Evolutionary conservation across 2,113 vertebrate genomes (phyloP).

Genomic region (Dromiciops gliroides): DNA sequence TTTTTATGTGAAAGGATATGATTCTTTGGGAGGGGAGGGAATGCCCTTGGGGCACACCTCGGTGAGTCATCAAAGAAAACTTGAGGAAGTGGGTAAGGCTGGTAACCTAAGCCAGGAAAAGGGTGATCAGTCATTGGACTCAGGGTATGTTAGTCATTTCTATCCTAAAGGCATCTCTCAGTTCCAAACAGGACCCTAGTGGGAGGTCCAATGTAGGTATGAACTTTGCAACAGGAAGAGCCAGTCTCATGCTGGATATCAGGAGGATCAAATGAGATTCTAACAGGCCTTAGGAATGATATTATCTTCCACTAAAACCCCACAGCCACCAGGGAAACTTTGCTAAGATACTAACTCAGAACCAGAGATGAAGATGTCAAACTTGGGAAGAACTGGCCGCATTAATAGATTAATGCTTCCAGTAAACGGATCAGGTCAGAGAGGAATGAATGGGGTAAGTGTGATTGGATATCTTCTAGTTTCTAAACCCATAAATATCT

Average conservation of each 20-base stretch:
- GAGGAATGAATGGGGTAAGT: background rate
- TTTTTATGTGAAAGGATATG: background rate
- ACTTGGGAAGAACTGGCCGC: background rate
- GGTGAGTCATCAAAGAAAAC: background rate
- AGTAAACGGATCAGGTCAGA: background rate
- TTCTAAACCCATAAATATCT: background rate
- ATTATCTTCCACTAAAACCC: background rate
- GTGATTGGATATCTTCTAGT: background rate
- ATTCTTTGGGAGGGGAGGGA: background rate
- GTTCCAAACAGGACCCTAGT: background rate
- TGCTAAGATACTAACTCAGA: background rate
- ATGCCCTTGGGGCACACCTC: background rate
- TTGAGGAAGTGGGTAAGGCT: background rate
- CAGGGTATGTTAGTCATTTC: background rate
- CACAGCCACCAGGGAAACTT: background rate
- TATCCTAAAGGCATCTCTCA: background rate
- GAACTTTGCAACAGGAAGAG: background rate
- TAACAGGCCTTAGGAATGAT: background rate
- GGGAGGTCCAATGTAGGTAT: background rate
- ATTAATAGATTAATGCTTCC: background rate
- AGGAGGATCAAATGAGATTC: background rate
- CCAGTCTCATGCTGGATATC: background rate
- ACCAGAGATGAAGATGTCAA: background rate
- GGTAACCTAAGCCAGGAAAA: background rate
- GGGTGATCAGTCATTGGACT: background rate